A percentile compares a stretch with the other conserved stretches of the same genome.
Conservation (phyloP, 2,888 invertebrate species). For the Didymodactylos carnosus region DNA sequence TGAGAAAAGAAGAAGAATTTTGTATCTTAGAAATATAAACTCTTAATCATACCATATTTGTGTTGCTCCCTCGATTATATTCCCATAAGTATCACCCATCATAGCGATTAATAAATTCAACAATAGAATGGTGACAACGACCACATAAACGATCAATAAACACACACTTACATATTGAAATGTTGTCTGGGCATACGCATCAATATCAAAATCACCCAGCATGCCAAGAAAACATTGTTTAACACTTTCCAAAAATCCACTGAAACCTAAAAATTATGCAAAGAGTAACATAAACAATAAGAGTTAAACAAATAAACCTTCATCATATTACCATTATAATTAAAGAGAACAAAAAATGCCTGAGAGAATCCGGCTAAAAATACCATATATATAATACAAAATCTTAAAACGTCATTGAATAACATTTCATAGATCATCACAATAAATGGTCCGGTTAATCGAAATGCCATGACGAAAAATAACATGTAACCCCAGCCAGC, state of each 20-base stretch:
- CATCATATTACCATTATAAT: neutral
- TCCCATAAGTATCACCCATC: conserved; percentile 98
- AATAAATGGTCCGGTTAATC: conserved; percentile 63
- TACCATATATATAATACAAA: conserved; percentile 83
- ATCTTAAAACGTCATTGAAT: conserved; percentile 76
- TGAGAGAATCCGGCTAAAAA: conserved; percentile 94
- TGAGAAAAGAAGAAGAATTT: too few relatives aligned
- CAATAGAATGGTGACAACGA: conserved; percentile 73
- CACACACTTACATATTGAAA: neutral
- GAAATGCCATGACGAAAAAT: neutral
- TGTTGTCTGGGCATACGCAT: neutral
- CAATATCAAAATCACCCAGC: neutral
- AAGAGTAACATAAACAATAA: too few relatives aligned
- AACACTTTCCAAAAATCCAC: neutral
- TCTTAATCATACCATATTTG: neutral
- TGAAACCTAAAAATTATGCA: neutral
- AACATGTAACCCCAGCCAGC: neutral
- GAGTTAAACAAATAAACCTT: too few relatives aligned
- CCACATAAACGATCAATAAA: conserved; percentile 68
- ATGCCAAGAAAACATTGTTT: neutral
- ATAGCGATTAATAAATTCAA: conserved; percentile 97
- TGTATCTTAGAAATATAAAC: neutral
- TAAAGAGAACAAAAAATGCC: conserved; percentile 40
- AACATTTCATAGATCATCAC: conserved; percentile 98
- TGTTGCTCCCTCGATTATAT: conserved; percentile 55